A percentile compares a stretch with the other conserved stretches of the same genome.
These are phyloP conservation scores for Mamestra configurata DNA, from an alignment of 1,140 invertebrate species.

Conservation along the genomic window DNA sequence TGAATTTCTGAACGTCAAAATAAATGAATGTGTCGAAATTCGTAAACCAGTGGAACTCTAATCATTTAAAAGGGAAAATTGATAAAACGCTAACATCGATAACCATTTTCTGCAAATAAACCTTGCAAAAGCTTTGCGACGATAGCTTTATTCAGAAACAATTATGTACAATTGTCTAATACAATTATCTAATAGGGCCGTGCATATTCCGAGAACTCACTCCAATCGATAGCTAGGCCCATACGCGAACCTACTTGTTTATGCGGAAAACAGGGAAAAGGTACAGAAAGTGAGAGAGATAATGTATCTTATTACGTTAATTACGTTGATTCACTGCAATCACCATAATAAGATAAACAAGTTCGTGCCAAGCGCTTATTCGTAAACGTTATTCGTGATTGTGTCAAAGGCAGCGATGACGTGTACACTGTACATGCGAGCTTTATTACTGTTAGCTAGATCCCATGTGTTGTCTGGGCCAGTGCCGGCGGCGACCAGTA, in stretches of 20 bases:
- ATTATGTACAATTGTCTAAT: slow-evolving; percentile 18
- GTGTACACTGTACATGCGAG: neutral
- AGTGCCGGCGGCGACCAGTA: neutral
- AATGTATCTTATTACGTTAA: slow-evolving; percentile 16
- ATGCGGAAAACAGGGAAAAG: slow-evolving; percentile 7
- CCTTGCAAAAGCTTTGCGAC: slow-evolving; percentile 1
- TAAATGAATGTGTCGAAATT: neutral
- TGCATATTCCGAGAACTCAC: neutral
- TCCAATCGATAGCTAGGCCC: neutral
- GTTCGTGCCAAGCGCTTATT: neutral
- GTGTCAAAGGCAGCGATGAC: neutral
- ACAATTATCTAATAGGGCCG: slow-evolving; percentile 14
- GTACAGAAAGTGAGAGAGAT: slow-evolving; percentile 5
- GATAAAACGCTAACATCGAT: neutral
- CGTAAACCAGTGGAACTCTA: no score
- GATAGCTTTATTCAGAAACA: slow-evolving; percentile 31
- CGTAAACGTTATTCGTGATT: neutral
- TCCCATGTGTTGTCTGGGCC: slow-evolving; percentile 21
- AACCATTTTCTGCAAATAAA: neutral
- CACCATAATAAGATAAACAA: neutral
- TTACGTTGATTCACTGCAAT: slow-evolving; percentile 11
- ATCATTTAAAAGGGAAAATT: no score
- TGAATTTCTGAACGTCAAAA: no score
- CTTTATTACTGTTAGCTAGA: slow-evolving; percentile 25
- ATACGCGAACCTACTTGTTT: slow-evolving; percentile 9